Base-by-base conservation (phyloP, 2,113 vertebrate species). In the Halichoeres trimaculatus region DNA sequence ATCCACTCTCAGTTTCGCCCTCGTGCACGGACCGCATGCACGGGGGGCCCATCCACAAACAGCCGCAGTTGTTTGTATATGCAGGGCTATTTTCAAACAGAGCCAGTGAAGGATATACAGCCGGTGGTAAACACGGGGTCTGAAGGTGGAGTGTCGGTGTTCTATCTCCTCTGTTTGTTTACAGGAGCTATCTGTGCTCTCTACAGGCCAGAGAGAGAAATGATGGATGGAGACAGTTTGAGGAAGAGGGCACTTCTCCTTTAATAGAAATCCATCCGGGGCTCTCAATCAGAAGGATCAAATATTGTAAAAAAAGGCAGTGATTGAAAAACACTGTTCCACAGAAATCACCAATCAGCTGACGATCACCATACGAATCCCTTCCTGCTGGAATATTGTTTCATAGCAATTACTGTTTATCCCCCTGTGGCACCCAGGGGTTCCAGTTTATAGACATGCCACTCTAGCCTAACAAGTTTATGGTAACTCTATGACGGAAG, bases 51-150 rank as follows among this genome's bases (percentile, higher is more conserved):
- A 61, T 78, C 62, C 76, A 76, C 81, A 82, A 55, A 75, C 70
- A 52, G 79, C 70, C 64, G 7, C 73, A 41, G 59, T 88, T 91
- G 91, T 91, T 90, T 91, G 88, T 84, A 87, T 86, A 82, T 80
- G 74, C 1, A 10, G 73, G 80, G 81, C 71, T 89, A 85, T 89
- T 91, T 88, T 91, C 85, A 91, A 91, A 91, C 84, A 81, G 76
- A 85, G 57, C 76, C 80, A 70, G 70, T 41, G 77, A 77, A 90
- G 84, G 88, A 89, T 90, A 89, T 90, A 92, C 86, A 91, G 87
- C 74, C 26, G 48, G 75, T 58, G 75, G 88, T 92, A 92, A 92
- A 92, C 91, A 90, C 16, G 0, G 70, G 52, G 72, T 76, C 84
- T 58, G 57, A 81, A 86, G 90, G 86, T 89, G 81, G 85, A 86